Evolutionary conservation across 2,113 vertebrate species (phyloP).

Genomic region (Pelodiscus sinensis): DNA sequence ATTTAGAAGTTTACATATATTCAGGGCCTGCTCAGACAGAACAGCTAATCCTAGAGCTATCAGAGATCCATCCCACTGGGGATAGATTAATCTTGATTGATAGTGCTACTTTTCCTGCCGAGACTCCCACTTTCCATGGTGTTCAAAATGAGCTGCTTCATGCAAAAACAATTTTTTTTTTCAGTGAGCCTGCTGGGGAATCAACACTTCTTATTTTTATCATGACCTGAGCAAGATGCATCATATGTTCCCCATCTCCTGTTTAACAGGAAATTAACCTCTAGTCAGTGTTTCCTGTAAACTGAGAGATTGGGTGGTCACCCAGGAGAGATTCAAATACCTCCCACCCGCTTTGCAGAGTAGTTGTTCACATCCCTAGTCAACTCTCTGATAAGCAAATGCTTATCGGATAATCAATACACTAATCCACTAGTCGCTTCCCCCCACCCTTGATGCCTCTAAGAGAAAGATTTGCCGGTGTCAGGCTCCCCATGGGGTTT

Average conservation of each 20-base stretch:
- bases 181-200: constrained; percentile 47
- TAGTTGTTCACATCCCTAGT: no score
- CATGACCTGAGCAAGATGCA: neutral
- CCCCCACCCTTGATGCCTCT: no score
- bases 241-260: neutral
- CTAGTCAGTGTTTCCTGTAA: no score
- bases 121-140: constrained; percentile 56
- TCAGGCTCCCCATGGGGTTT: no score
- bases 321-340: no score
- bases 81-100: constrained; percentile 61
- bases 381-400: no score
- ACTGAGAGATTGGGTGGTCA: no score
- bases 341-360: no score
- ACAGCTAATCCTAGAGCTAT: constrained; percentile 54
- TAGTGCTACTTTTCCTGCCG: constrained; percentile 63
- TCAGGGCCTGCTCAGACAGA: neutral
- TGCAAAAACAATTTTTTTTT: constrained; percentile 33
- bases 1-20: constrained; percentile 8
- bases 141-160: constrained; percentile 65
- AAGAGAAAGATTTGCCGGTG: no score
- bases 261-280: constrained; percentile 26
- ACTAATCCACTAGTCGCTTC: no score
- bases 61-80: constrained; percentile 52
- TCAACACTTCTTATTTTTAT: constrained; percentile 50
- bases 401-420: no score